These are phyloP conservation scores for Parelbella ahira DNA, from an alignment of 2,888 invertebrate genomes.

Conservation along the genomic window DNA sequence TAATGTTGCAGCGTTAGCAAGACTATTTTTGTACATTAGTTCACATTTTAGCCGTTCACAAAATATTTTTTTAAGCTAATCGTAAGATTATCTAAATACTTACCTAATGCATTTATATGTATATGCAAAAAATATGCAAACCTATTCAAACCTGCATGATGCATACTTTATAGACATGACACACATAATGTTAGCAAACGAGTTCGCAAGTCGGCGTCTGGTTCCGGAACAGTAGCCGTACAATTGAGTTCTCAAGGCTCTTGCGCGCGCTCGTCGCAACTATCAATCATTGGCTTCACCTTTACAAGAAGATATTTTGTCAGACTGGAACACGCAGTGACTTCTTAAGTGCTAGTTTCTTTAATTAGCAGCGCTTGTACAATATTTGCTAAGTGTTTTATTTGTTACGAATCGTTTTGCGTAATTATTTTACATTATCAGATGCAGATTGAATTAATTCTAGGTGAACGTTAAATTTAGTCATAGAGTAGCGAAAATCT, in stretches of 20 bases:
- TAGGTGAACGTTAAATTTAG: too few species aligned
- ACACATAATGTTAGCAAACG: slow-evolving; percentile 6
- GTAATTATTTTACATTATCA: slow-evolving; percentile 28
- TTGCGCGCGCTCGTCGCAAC: slow-evolving; percentile 5
- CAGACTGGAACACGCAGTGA: neutral
- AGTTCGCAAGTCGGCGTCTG: slow-evolving; percentile 2
- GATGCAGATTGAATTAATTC: neutral
- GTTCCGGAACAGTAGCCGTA: slow-evolving; percentile 14
- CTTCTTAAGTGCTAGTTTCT: slow-evolving; percentile 3
- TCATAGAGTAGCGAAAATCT: too few species aligned
- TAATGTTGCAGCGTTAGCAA: too few species aligned
- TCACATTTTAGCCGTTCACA: too few species aligned
- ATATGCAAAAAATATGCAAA: neutral
- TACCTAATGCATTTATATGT: neutral
- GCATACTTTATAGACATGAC: slow-evolving; percentile 4
- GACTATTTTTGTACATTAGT: too few species aligned
- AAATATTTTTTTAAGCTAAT: too few species aligned
- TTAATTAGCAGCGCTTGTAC: slow-evolving; percentile 6
- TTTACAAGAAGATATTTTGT: slow-evolving; percentile 2
- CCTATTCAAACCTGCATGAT: slow-evolving; percentile 3
- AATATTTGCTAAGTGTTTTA: slow-evolving; percentile 11
- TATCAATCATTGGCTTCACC: slow-evolving; percentile 9
- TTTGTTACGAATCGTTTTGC: slow-evolving; percentile 6
- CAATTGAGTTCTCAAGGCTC: slow-evolving; percentile 16
- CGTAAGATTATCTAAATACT: too few species aligned